Base-by-base conservation (phyloP, 2,113 vertebrate species). In the Dipodomys ordii region DNA sequence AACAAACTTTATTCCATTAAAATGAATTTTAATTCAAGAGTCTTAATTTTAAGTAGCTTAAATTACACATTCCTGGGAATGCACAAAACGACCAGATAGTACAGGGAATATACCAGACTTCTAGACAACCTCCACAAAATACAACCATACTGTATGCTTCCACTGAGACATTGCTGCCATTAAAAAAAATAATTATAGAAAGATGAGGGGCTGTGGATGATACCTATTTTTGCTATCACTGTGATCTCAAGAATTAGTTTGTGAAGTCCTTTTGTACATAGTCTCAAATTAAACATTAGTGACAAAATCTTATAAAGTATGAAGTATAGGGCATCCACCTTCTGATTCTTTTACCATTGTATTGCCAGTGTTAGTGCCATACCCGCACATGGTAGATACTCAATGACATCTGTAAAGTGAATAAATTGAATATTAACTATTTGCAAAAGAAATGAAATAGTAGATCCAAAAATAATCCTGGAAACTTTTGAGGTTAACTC, bases 401-500 rank as follows among this genome's bases (percentile, higher is more conserved):
- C 84, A 89, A 30, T 82, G 91, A 87, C 92, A 85, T 79, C 84
- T 83, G 69, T 46, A 19, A 11, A 67, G 68, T 32, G 78, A 91
- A 85, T 74, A 94, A 76, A 88, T 32, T 69, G 57, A 79, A 85
- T 85, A 97, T 90, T 92, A 94, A 94, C 79, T 91, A 93, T 57
- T 96, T 94, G 30, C 73, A 85, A 90, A 85, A 95, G 93, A 87
- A 96, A 87, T 92, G 78, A 95, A 57, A 71, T 81, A 49, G 23
- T 73, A 30, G 16, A 13, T 65, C 82, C 93, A 95, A 92, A 91
- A 95, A 80, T 83, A 92, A 95, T 84, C 28, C 62, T 87, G 69
- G 92, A 88, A 95, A 93, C 73, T 87, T 91, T 76, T 85, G 84
- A 96, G 93, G 81, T 86, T 96, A 84, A 92, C 65, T 94, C 96